Evolutionary conservation across 2,113 vertebrate species (phyloP).

Genomic region (Macroglossus sobrinus): DNA sequence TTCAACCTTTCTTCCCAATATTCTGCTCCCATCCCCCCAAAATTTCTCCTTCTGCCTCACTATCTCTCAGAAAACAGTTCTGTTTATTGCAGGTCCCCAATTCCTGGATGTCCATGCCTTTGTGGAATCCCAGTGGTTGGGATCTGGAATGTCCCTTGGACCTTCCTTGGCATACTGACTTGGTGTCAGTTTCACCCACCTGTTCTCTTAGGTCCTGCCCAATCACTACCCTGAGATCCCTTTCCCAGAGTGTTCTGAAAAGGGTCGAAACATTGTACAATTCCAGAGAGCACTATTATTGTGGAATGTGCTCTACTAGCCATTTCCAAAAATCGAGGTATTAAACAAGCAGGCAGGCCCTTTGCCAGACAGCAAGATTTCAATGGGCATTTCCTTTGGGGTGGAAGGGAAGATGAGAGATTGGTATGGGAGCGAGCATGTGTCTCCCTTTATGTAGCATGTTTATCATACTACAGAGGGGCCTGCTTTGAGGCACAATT

Average conservation of each 20-base stretch:
- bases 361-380: slow-evolving; percentile 18
- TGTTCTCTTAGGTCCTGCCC: slow-evolving; percentile 30
- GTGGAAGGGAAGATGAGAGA: not conserved
- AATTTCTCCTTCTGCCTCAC: not conserved
- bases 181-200: not conserved
- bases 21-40: not conserved
- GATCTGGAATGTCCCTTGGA: slow-evolving; percentile 41
- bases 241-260: slow-evolving; percentile 15
- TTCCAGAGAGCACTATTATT: slow-evolving; percentile 36
- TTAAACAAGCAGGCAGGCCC: slow-evolving; percentile 11
- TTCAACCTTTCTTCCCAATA: not conserved
- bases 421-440: not conserved
- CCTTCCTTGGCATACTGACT: not conserved
- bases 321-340: slow-evolving; percentile 39
- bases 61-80: not conserved
- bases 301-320: slow-evolving; percentile 2
- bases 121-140: not conserved
- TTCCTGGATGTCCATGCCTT: not conserved
- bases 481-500: not conserved
- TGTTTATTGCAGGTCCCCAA: not conserved
- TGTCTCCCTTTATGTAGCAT: not conserved
- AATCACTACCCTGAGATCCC: slow-evolving; percentile 2
- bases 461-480: not conserved
- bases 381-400: not conserved
- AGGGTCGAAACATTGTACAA: not conserved